These are phyloP conservation scores for Bradypodion pumilum DNA, from an alignment of 2,797 vertebrate genomes.

Conservation along the genomic window DNA sequence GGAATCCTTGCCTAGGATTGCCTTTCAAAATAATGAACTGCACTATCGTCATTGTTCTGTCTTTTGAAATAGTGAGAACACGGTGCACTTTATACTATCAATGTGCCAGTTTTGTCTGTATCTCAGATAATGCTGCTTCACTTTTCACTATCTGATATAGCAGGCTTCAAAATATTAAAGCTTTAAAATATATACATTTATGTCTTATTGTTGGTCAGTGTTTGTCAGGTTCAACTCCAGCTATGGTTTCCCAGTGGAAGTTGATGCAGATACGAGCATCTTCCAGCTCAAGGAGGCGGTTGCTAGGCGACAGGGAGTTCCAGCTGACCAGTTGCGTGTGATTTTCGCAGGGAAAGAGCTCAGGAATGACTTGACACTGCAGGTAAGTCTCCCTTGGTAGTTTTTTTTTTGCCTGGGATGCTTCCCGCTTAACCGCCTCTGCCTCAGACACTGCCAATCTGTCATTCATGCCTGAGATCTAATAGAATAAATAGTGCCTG, in stretches of 20 bases:
- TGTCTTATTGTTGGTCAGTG: conserved; percentile 75
- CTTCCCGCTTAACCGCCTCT: conserved; percentile 55
- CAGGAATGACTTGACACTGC: conserved; percentile 80
- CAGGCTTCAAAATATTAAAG: background rate
- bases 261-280: conserved; percentile 79
- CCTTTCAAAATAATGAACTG: conserved; percentile 6
- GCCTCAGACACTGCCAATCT: conserved; percentile 69
- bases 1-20: conserved; percentile 10
- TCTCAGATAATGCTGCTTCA: background rate
- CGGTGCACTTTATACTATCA: background rate
- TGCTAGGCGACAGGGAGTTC: conserved; percentile 85
- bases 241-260: conserved; percentile 83
- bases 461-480: conserved; percentile 77
- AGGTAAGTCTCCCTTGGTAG: conserved; percentile 78
- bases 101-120: background rate
- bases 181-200: background rate
- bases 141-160: background rate
- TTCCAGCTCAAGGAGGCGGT: conserved; percentile 86
- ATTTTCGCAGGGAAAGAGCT: conserved; percentile 91
- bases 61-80: conserved; percentile 24
- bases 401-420: conserved; percentile 53
- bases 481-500: conserved; percentile 83
- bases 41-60: conserved; percentile 16
- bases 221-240: conserved; percentile 89
- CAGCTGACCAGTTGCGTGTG: conserved; percentile 81